Evolutionary conservation across 2,888 invertebrate species (phyloP), one percentile per base, ranked within the genome.

Genomic region (Andrena praecox): DNA sequence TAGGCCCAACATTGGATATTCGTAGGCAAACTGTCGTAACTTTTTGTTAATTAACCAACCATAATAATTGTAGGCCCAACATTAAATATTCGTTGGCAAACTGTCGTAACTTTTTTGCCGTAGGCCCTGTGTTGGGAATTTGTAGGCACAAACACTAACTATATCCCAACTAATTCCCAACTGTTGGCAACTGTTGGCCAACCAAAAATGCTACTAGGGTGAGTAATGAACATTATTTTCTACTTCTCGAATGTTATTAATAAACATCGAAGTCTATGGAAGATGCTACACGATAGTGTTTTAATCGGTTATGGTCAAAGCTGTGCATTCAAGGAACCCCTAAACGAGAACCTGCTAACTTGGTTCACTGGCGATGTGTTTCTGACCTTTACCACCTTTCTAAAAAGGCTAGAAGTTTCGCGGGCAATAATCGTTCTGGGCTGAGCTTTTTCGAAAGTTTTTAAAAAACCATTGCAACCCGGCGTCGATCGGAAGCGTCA

Each of bases 331-430:
- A 72, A 59, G 54, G 70, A 85, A 84, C 48, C 71, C 54, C 68
- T 72, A 77, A 80, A 80, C 83, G 81, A 82, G 77, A 52, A 69
- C 75, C 54, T 59, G 78, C 84, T 88, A 89, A 88, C 89, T 86
- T 73, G 77, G 81, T 79, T 88, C 87, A 89, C 90, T 85, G 87
- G 85, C 72, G 89, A 91, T 85, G 87, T 84, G 85, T 29, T 82
- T 85, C 83, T 82, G 87, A 88, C 88, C 84, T 92, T 92, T 91
- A 92, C 89, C 91, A 92, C 90, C 90, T 90, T 90, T 77, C 90
- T 81, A 77, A 85, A 78, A 80, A 70, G 74, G 73, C 70, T 69
- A 76, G 35, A 79, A 88, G 86, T 89, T 89, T 88, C 86, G 87
- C 88, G 10, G 88, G 87, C 87, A 90, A 91, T 91, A 91, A 91